Base-by-base conservation (phyloP, 2,888 invertebrate genomes). In the Oscheius myriophilus region DNA sequence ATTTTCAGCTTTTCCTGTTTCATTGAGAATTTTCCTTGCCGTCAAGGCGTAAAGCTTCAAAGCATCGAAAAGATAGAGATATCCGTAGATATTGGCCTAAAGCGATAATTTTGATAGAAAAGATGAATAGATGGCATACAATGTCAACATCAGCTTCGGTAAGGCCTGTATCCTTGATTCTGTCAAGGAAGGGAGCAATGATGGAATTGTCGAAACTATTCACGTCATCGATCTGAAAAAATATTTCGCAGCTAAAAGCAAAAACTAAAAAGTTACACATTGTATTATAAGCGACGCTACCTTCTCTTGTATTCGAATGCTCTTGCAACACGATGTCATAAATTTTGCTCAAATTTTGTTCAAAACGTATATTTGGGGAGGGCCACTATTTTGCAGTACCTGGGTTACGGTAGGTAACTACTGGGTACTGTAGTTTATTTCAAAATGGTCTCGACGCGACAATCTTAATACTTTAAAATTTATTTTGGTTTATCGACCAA, bases 31-130 rank as follows among this genome's bases (percentile, higher is more conserved):
- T 57, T 78, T 78, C 16, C 68, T 53, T 12, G 81, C 85, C 9
- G 84, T 80, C 53, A 84, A 45, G 2, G 82, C 82, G 69, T 82
- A 84, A 6, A 80, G 64, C 65, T 80, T 80, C 25, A 80, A 66
- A 45, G 80, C 73, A 58, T 80, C 80, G 66, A 78, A 80, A 4
- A 80, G 66, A 49, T 80, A 76, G 1, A 80, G 58, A 63, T 80
- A 80, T 7, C 76, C 80, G 54, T 80, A 80, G 54, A 80, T 78
- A 58, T 78, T 80, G 18, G 69, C 74, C 76, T 75, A 18, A 65
- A 67, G 7, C 6, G 7, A 39, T 51, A 18, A 9, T 16, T 1
- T 2, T 63, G 6, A 16, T 52, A 9, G 23, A 53, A 23, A 7
- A 53, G 23, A 26, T 9, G 23, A 4, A 33, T 3, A 33, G 33